A percentile compares a stretch with the other conserved stretches of the same genome.
These are phyloP conservation scores for Naso thynnoides DNA, from an alignment of 2,797 vertebrate genomes.

Conservation along the genomic window DNA sequence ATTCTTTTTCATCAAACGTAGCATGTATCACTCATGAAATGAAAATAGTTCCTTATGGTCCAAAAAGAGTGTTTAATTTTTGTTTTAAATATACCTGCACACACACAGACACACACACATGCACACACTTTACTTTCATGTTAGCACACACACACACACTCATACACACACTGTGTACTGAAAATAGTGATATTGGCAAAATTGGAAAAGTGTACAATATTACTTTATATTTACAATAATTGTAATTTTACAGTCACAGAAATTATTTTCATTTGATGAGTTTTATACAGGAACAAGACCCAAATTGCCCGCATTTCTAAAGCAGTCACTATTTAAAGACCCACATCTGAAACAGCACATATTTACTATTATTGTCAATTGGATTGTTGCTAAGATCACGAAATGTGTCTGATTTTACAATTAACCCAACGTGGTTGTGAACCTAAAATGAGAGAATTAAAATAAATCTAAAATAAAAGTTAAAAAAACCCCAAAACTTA, in stretches of 20 bases:
- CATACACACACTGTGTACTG: background rate
- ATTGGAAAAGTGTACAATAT: background rate
- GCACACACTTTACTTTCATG: background rate
- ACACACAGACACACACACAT: background rate
- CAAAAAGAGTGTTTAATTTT: slow-evolving; percentile 18
- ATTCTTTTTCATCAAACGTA: slow-evolving; percentile 64
- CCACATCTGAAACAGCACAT: slow-evolving; percentile 27
- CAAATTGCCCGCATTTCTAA: slow-evolving; percentile 56
- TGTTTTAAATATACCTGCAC: background rate
- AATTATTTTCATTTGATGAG: slow-evolving; percentile 80
- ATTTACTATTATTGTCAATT: background rate
- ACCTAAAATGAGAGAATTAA: background rate
- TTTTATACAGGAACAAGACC: slow-evolving; percentile 65
- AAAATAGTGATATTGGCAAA: background rate
- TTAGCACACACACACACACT: background rate
- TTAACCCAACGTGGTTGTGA: too few relatives aligned
- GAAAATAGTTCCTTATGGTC: slow-evolving; percentile 67
- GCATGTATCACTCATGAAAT: slow-evolving; percentile 79
- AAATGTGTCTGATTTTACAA: background rate
- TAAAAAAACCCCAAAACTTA: too few relatives aligned
- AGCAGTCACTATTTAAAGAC: slow-evolving; percentile 73
- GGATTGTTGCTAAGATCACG: background rate
- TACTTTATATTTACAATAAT: slow-evolving; percentile 21
- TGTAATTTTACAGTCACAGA: slow-evolving; percentile 37
- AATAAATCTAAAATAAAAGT: too few relatives aligned